Percentiles rank a stretch among this genome's conserved stretches.
Conservation (phyloP, 2,797 vertebrate genomes). For the Euphonia xanthogaster region DNA sequence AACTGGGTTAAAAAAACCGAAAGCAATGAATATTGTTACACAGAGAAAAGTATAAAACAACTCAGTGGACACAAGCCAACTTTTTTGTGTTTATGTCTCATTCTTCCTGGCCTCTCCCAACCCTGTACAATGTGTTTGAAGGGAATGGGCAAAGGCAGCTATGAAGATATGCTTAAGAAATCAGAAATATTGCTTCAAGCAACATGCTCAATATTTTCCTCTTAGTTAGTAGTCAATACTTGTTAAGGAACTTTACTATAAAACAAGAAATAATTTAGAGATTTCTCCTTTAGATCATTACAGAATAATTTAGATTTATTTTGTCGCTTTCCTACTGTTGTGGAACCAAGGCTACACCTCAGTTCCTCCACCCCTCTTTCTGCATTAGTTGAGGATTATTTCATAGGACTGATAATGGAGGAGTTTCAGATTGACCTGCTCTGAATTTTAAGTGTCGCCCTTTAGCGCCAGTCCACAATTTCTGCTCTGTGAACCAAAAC, state of each 20-base stretch:
- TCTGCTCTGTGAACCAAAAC: background rate
- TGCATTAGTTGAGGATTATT: conserved; percentile 45
- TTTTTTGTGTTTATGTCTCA: background rate
- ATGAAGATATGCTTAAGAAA: conserved; percentile 33
- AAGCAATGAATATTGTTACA: conserved; percentile 37
- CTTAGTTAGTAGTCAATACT: conserved; percentile 46
- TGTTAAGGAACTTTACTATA: conserved; percentile 14
- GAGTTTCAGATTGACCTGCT: conserved; percentile 21
- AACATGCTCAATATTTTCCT: conserved; percentile 40
- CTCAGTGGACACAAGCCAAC: background rate
- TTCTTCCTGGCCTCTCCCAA: conserved; percentile 15
- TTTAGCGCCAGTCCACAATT: background rate
- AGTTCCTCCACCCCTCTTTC: background rate
- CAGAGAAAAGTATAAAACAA: conserved; percentile 40
- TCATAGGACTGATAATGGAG: background rate
- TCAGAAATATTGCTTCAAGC: conserved; percentile 62
- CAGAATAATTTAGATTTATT: conserved; percentile 40
- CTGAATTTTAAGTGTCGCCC: background rate
- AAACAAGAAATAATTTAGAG: conserved; percentile 59
- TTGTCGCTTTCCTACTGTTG: background rate
- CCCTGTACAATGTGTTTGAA: background rate
- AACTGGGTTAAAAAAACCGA: conserved; percentile 46
- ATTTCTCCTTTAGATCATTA: conserved; percentile 19
- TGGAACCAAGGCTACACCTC: background rate
- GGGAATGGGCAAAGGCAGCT: conserved; percentile 8